Conservation (phyloP, 2,797 vertebrate species). For the Microchirus variegatus region DNA sequence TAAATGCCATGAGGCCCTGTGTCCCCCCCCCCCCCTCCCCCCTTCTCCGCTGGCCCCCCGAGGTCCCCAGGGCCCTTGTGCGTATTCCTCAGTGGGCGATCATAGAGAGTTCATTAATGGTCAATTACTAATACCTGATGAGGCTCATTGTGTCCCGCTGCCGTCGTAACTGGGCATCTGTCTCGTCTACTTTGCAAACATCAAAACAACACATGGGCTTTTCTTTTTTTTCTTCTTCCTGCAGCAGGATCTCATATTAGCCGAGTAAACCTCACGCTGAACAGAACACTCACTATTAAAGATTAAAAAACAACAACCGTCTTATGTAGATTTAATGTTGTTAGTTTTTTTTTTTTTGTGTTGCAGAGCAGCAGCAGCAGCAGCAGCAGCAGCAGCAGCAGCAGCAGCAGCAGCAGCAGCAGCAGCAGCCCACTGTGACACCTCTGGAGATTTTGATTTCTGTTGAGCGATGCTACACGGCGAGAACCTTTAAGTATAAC, state of each 20-base stretch:
- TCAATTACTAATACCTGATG: slow-evolving; percentile 95
- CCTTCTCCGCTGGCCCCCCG: slow-evolving; percentile 45
- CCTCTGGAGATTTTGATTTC: slow-evolving; percentile 73
- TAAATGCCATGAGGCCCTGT: slow-evolving; percentile 77
- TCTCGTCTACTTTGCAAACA: slow-evolving; percentile 56
- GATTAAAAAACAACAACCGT: slow-evolving; percentile 40
- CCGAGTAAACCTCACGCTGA: slow-evolving; percentile 4
- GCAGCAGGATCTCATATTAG: slow-evolving; percentile 18
- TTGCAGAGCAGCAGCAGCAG: slow-evolving; percentile 35
- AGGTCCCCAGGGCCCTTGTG: slow-evolving; percentile 74
- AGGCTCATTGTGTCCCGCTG: slow-evolving; percentile 81
- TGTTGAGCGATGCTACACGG: slow-evolving; percentile 71
- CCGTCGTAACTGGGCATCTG: slow-evolving; percentile 79
- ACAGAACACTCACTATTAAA: slow-evolving; percentile 1
- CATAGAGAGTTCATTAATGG: slow-evolving; percentile 93
- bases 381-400: too few relatives aligned
- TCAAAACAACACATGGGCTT: slow-evolving; percentile 28
- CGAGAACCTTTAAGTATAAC: slow-evolving; percentile 81
- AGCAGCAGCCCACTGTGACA: slow-evolving; percentile 37
- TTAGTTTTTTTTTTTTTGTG: slow-evolving; percentile 51
- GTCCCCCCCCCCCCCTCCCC: too few relatives aligned
- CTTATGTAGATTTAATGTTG: slow-evolving; percentile 60
- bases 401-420: too few relatives aligned
- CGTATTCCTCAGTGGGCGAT: slow-evolving; percentile 83
- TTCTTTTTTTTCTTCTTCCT: background rate